Base-by-base conservation (phyloP, 2,797 vertebrate genomes). In the Hybognathus amarus region DNA sequence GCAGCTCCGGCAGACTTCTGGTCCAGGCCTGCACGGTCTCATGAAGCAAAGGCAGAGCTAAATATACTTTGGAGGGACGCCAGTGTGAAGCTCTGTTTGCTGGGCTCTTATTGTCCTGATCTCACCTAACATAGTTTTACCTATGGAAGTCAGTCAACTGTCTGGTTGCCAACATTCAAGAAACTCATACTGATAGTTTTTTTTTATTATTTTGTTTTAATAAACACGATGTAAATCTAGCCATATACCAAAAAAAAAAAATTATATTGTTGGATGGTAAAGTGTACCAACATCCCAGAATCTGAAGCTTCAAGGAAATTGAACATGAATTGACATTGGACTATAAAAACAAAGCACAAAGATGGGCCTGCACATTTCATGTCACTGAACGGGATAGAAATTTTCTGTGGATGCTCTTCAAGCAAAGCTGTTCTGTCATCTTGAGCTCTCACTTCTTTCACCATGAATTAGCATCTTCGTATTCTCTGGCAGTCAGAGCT, bases 41-140 rank as follows among this genome's bases (percentile, higher is more conserved):
- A 74, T 88, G 87, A 90, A 88, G 56, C 90, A 88, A 83, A 90
- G 88, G 91, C 88, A 91, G 67, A 87, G 90, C 92, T 93, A 93
- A 93, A 94, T 92, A 92, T 92, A 92, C 79, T 85, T 83, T 94
- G 94, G 92, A 91, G 45, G 61, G 0, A 11, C 84, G 92, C 94
- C 94, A 94, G 86, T 93, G 92, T 91, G 93, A 94, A 93, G 90
- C 88, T 91, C 86, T 90, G 74, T 82, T 86, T n/a, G 38, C 87
- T 87, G 75, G 86, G 84, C 89, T 91, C 88, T 85, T 90, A 91
- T 92, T 93, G 90, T 93, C 86, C 87, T 82, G 80, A 24, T 68
- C 56, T 67, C 52, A 42, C 38, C 38, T n/a, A 61, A 7, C 13
- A 15, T 15, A 4, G 42, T 45, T 45, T 45, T 42, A 47, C 45